A percentile compares a stretch with the other conserved stretches of the same genome.
These are phyloP conservation scores for Aelia acuminata DNA, from an alignment of 2,888 invertebrate species.

Conservation along the genomic window DNA sequence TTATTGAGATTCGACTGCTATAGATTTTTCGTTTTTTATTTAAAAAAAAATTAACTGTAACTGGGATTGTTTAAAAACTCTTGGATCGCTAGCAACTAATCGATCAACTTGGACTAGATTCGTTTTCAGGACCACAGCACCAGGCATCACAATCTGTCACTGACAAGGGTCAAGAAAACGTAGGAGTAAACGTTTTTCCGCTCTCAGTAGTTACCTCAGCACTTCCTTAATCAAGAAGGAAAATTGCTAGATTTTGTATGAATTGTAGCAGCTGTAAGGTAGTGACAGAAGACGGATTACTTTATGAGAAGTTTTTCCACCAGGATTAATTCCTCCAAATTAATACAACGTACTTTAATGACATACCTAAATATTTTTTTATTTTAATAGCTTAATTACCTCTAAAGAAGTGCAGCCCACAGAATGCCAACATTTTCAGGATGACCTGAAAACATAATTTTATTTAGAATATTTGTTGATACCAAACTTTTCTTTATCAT, in stretches of 20 bases:
- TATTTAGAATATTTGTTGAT: not conserved
- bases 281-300: not conserved
- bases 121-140: not conserved
- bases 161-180: not conserved
- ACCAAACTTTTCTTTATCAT: too few relatives aligned
- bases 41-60: not conserved
- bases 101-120: not conserved
- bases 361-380: too few relatives aligned
- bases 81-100: not conserved
- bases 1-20: too few relatives aligned
- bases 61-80: not conserved
- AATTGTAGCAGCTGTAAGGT: not conserved
- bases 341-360: too few relatives aligned
- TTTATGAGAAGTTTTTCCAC: too few relatives aligned
- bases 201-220: not conserved
- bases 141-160: not conserved
- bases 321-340: too few relatives aligned
- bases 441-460: not conserved
- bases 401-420: slow-evolving; percentile 32
- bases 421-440: slow-evolving; percentile 26
- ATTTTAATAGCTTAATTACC: not conserved
- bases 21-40: not conserved
- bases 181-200: not conserved
- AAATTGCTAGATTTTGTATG: not conserved
- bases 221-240: not conserved